Evolutionary conservation across 2,888 invertebrate genomes (phyloP).

Genomic region (Sisyra nigra): DNA sequence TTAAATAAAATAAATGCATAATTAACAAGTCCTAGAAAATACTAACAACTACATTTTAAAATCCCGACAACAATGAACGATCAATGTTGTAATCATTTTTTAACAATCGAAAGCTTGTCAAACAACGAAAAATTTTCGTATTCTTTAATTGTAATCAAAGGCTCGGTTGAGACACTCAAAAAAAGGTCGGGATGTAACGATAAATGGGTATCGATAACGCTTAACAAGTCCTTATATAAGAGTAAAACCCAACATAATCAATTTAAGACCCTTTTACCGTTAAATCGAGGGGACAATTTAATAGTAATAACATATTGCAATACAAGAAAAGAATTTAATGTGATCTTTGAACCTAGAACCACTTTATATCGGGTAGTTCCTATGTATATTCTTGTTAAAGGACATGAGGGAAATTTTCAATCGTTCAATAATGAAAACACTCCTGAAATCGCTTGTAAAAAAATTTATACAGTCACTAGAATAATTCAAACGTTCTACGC

Average conservation of each 20-base stretch:
- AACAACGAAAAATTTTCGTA: conserved; percentile 1
- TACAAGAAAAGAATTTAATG: neutral
- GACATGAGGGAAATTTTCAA: conserved; percentile 66
- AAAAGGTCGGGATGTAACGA: neutral
- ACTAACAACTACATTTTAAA: too few species aligned
- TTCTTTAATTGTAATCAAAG: conserved; percentile 1
- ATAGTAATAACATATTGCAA: neutral
- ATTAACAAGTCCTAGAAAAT: too few species aligned
- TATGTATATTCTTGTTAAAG: conserved; percentile 67
- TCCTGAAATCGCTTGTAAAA: conserved; percentile 52
- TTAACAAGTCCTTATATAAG: neutral
- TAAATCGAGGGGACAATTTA: neutral
- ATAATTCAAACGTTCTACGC: conserved; percentile 76
- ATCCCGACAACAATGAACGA: too few species aligned
- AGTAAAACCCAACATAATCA: neutral
- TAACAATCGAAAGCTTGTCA: neutral
- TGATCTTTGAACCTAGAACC: conserved; percentile 35
- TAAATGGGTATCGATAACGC: neutral
- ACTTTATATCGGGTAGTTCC: conserved; percentile 53
- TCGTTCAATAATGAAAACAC: conserved; percentile 32
- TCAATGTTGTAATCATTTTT: too few species aligned
- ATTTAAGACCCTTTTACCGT: neutral
- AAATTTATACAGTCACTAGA: conserved; percentile 61
- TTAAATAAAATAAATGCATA: too few species aligned
- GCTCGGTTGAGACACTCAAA: neutral